Conservation (phyloP, 1,140 invertebrate genomes). For the Radopholus similis region DNA sequence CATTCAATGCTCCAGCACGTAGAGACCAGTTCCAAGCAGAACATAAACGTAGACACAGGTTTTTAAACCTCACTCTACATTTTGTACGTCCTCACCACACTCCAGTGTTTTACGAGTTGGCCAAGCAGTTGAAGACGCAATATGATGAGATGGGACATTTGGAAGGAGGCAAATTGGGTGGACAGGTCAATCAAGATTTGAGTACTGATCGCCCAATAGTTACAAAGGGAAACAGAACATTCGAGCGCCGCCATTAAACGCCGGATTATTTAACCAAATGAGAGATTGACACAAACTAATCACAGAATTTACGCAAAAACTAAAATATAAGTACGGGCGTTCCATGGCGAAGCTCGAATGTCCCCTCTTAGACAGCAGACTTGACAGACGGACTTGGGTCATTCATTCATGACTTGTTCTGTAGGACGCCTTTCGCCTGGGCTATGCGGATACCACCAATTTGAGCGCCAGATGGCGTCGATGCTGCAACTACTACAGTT, state of each 20-base stretch:
- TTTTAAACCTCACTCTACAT: neutral
- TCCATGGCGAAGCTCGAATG: too few species aligned
- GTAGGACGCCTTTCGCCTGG: constrained; percentile 50
- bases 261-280: too few species aligned
- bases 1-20: constrained; percentile 50
- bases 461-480: constrained; percentile 44
- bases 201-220: too few species aligned
- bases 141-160: constrained; percentile 39
- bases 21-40: constrained; percentile 51
- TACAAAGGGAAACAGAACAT: too few species aligned
- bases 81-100: neutral
- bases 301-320: too few species aligned
- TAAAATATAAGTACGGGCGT: too few species aligned
- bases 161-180: neutral
- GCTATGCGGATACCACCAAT: constrained; percentile 43
- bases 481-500: constrained; percentile 43
- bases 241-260: too few species aligned
- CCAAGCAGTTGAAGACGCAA: constrained; percentile 50
- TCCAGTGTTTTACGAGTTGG: constrained; percentile 43
- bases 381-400: too few species aligned
- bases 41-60: constrained; percentile 53
- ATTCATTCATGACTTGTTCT: too few species aligned
- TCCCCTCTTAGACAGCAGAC: too few species aligned
- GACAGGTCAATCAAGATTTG: too few species aligned
- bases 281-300: too few species aligned